Conservation (phyloP, 1,140 invertebrate species). For the Oreohelix idahoensis region DNA sequence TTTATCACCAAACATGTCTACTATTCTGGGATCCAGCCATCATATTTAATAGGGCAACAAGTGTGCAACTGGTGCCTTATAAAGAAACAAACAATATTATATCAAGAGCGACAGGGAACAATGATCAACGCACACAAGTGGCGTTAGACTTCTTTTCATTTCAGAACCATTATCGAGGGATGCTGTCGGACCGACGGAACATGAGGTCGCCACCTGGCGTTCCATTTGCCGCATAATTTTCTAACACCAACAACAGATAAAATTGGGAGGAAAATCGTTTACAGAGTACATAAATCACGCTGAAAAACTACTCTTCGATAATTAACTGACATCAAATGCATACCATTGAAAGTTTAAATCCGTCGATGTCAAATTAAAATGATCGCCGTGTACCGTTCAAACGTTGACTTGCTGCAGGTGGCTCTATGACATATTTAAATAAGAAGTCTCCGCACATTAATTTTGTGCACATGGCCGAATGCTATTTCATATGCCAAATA, state of each 20-base stretch:
- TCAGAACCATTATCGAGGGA: no score
- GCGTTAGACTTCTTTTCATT: no score
- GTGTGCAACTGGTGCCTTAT: no score
- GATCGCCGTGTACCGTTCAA: not conserved
- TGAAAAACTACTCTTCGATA: not conserved
- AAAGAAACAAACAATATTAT: no score
- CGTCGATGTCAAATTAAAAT: not conserved
- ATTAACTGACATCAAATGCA: not conserved
- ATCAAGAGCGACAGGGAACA: no score
- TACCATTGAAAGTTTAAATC: not conserved
- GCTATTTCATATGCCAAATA: no score
- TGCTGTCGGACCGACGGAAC: not conserved
- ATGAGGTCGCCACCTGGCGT: not conserved
- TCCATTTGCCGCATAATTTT: not conserved
- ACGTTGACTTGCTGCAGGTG: not conserved
- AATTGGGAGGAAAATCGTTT: not conserved
- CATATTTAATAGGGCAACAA: no score
- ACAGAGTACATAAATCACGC: not conserved
- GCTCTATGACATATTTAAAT: not conserved
- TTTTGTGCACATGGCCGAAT: not conserved
- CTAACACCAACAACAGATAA: not conserved
- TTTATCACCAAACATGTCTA: no score
- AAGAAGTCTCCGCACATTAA: not conserved
- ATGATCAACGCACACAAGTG: no score
- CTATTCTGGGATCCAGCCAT: no score